Evolutionary conservation across 2,113 vertebrate genomes (phyloP).

Genomic region (Brachyhypopomus occidentalis): DNA sequence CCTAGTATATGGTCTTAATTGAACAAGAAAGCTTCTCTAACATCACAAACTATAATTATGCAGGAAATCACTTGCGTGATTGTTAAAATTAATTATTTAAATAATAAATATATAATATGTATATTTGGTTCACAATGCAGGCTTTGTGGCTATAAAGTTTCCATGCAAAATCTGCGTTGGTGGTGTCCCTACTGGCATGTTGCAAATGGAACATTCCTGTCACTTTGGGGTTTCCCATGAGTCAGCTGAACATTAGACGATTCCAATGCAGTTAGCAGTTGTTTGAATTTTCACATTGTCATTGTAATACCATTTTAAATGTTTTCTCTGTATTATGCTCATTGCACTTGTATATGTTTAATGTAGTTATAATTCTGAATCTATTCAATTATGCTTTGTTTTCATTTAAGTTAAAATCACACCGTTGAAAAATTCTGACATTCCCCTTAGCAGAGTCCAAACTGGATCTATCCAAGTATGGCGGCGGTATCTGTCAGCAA

Average conservation of each 20-base stretch:
- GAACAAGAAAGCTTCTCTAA: too few relatives aligned
- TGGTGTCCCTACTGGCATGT: conserved; percentile 19
- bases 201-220: conserved; percentile 60
- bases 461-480: conserved; percentile 71
- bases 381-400: background rate
- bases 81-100: too few relatives aligned
- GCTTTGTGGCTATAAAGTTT: background rate
- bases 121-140: background rate
- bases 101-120: too few relatives aligned
- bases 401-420: background rate
- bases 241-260: conserved; percentile 67
- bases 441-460: conserved; percentile 24
- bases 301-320: background rate
- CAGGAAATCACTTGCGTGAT: too few relatives aligned
- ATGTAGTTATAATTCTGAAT: background rate
- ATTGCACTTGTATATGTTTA: background rate
- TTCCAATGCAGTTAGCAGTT: conserved; percentile 57
- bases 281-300: background rate
- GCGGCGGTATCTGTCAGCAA: conserved; percentile 69
- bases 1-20: background rate
- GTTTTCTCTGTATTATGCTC: background rate
- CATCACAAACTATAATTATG: too few relatives aligned
- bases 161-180: background rate
- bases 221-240: conserved; percentile 70
- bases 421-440: background rate